These are phyloP conservation scores for Eublepharis macularius DNA, from an alignment of 2,113 vertebrate genomes.

Conservation along the genomic window DNA sequence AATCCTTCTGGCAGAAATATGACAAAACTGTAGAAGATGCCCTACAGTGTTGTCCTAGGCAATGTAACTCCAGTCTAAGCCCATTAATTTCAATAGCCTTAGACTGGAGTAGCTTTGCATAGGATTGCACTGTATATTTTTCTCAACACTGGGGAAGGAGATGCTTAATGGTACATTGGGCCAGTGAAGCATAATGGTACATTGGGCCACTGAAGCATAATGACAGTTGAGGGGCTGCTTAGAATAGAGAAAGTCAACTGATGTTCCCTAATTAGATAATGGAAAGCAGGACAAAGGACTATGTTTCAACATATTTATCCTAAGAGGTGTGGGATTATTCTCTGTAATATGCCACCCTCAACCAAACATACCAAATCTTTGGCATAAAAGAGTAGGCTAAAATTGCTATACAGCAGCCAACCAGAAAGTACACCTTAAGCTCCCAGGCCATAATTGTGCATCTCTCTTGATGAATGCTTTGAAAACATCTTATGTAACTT, in stretches of 20 bases:
- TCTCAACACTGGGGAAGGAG: slow-evolving; percentile 37
- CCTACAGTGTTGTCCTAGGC: not conserved
- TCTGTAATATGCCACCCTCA: not conserved
- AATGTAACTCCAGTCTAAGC: too few species aligned
- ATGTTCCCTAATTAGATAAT: not conserved
- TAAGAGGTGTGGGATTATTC: not conserved
- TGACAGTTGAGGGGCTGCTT: not conserved
- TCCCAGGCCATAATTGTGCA: not conserved
- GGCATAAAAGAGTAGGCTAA: not conserved
- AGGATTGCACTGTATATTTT: not conserved
- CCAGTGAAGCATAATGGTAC: not conserved
- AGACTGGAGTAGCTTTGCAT: too few species aligned
- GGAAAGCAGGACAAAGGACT: not conserved
- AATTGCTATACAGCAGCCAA: not conserved
- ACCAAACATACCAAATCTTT: not conserved
- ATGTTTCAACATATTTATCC: not conserved
- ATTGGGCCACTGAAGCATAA: not conserved
- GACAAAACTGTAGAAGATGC: slow-evolving; percentile 20
- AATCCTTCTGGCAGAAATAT: slow-evolving; percentile 12
- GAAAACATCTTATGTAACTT: slow-evolving; percentile 10
- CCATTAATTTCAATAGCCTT: too few species aligned
- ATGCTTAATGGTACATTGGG: not conserved
- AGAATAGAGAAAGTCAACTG: slow-evolving; percentile 16
- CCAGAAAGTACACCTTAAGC: not conserved
- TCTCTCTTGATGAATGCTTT: slow-evolving; percentile 26